Evolutionary conservation across 2,888 invertebrate species (phyloP), one percentile per base, ranked within the genome.

Genomic region (Cephus sareptanus): DNA sequence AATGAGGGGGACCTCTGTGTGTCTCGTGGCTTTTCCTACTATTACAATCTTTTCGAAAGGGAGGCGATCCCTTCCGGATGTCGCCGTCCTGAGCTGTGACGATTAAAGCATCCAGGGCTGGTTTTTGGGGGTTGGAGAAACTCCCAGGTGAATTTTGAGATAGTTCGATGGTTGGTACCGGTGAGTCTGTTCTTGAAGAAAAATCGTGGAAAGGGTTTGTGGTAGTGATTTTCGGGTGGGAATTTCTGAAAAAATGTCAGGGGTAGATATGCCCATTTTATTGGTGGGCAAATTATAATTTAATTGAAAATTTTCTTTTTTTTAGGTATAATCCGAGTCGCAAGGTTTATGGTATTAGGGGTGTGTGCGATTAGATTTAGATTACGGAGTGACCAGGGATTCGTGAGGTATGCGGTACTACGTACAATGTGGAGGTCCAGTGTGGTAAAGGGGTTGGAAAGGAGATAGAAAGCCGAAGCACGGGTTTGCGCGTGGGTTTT

Each of bases 361-460:
- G 56, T 56, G 56, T 9, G 56, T 56, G 56, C 23, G 56, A 34
- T 71, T 71, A 71, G 33, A 79, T 79, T 81, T 82, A 81, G 85
- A 87, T 86, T 84, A 77, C 77, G 69, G 82, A 81, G 83, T 85
- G 86, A 87, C 85, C 86, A 81, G 71, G 15, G 83, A 85, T 82
- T 77, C 75, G 76, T 77, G 78, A 30, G 13, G 33, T 33, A 70
- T 33, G 30, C 71, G 71, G 30, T 70, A 70, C 31, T 70, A 40
- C 9, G 40, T 40, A 70, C 71, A 11, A 11, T 15, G 71, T 70
- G 71, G 31, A 33, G 71, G 4, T 30, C 71, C 12, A 30, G 31
- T 15, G 71, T 15, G 71, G 71, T 33, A 30, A 76, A 74, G 76
- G 73, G 81, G 71, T 73, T 37, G 74, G 75, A 70, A 74, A 68